A percentile compares a stretch with the other conserved stretches of the same genome.
These are phyloP conservation scores for Celastrina argiolus DNA, from an alignment of 2,888 invertebrate genomes.

Conservation along the genomic window DNA sequence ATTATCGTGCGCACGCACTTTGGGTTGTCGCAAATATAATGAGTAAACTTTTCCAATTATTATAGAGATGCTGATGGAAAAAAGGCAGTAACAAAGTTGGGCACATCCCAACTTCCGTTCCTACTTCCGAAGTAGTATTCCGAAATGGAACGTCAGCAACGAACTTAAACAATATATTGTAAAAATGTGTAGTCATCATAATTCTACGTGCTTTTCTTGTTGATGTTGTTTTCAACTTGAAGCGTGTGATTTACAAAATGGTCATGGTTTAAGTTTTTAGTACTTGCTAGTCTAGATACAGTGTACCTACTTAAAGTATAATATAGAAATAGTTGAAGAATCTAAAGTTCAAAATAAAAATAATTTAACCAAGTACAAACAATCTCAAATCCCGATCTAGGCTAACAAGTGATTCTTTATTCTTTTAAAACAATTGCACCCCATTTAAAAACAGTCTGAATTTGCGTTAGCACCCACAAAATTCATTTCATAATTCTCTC, in stretches of 20 bases:
- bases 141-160: constrained; percentile 11
- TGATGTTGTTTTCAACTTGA: constrained; percentile 4
- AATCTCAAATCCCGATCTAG: not conserved
- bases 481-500: constrained; percentile 42
- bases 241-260: not conserved
- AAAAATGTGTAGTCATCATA: constrained; percentile 18
- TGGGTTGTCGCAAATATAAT: constrained; percentile 63
- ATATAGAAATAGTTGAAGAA: not conserved
- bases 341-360: not conserved
- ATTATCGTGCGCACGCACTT: constrained; percentile 22
- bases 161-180: constrained; percentile 22
- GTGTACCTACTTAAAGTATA: too few relatives aligned
- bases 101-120: constrained; percentile 36
- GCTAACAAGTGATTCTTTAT: constrained; percentile 6
- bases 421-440: constrained; percentile 23
- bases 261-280: not conserved
- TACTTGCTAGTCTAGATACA: not conserved
- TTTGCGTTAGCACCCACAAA: constrained; percentile 32
- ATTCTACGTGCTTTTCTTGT: constrained; percentile 1
- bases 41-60: constrained; percentile 74
- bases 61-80: constrained; percentile 62
- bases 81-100: constrained; percentile 49
- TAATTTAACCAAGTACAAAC: not conserved
- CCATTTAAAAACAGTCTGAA: constrained; percentile 32
- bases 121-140: constrained; percentile 21